A percentile compares a stretch with the other conserved stretches of the same genome.
phyloP scores from a whole-genome alignment of 2,113 vertebrate species.

The Microcebus tavaratra region DNA sequence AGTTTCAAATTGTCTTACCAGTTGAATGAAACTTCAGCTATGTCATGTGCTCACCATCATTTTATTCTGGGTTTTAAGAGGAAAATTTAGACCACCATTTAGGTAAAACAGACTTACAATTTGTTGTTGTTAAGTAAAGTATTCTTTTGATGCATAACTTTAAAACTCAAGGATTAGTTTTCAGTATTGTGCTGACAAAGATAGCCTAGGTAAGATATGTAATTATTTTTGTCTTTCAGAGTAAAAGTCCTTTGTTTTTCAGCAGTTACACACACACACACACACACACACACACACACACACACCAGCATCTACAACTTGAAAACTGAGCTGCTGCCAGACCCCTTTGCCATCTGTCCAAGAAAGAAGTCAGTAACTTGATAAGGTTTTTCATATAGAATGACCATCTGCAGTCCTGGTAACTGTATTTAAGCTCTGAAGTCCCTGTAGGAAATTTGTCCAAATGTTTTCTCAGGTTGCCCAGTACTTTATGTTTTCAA shows the following conservation, averaged over 20 bases:
- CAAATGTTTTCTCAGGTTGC: background rate
- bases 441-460: conserved; percentile 31
- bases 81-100: background rate
- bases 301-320: background rate
- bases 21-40: background rate
- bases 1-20: background rate
- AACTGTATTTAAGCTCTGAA: background rate
- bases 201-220: background rate
- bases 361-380: conserved; percentile 45
- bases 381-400: conserved; percentile 46
- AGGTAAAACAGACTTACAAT: background rate
- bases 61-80: background rate
- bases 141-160: background rate
- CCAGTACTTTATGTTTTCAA: background rate
- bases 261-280: background rate
- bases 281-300: background rate
- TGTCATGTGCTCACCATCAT: background rate
- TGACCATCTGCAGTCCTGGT: conserved; percentile 63
- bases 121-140: background rate
- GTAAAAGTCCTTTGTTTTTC: background rate
- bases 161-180: background rate
- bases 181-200: fast-evolving
- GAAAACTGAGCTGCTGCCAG: conserved; percentile 53
- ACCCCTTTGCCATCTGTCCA: conserved; percentile 68
- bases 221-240: background rate